Base-by-base conservation (phyloP, 2,113 vertebrate species). In the Oncorhynchus tshawytscha region DNA sequence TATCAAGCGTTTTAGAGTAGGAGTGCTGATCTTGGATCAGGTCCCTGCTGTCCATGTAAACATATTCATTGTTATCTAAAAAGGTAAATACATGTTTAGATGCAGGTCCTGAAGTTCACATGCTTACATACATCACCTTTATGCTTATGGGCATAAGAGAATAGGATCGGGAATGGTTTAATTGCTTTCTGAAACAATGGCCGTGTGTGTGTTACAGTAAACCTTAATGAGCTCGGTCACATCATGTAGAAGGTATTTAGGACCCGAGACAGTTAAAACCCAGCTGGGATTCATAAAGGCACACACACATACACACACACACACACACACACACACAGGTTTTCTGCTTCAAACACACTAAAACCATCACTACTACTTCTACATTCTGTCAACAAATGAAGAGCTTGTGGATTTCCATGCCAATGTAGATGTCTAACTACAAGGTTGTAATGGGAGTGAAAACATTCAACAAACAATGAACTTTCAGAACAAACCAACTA, bases 161-260 rank as follows among this genome's bases (percentile, higher is more conserved):
- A 45, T 9, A 45, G 1, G 18, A 64, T 80, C 57, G 13, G 54
- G 4, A 22, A 65, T 78, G 45, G 82, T 84, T 88, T 84, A 83
- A 90, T 73, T 77, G 79, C 78, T 83, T 86, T 86, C 85, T 76
- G 82, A 90, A 34, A 45, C 49, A 15, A 16, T 16, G 13, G 39
- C 39, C 16, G 15, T 54, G 49, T 54, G 49, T 51, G 77, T 74
- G 85, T 87, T 87, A 85, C 80, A 80, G 87, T 88, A 86, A 87
- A 86, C 81, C 60, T 91, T 92, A 84, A 92, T 8, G 62, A 81
- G 18, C 83, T 84, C 0, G 18, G 6, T 72, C 81, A 85, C 86
- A 89, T 89, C 87, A 91, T 72, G 77, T 84, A 81, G 88, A 91
- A 92, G 81, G 90, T 79, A 91, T 92, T 88, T 84, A 84, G 70